A percentile compares a stretch with the other conserved stretches of the same genome.
Evolutionary conservation across 2,888 invertebrate species (phyloP).

Genomic region (Microctonus hyperodae): DNA sequence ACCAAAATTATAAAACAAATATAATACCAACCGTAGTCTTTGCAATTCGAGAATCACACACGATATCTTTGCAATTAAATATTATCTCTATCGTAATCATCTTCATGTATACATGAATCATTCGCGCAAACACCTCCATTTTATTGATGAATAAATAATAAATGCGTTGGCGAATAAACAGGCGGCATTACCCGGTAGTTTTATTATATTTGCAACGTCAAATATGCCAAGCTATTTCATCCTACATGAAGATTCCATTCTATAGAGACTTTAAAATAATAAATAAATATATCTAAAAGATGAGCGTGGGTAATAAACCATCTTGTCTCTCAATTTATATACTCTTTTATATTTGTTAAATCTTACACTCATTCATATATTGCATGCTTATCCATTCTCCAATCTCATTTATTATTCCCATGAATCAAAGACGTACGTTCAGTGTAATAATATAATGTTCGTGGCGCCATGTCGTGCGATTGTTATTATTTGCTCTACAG

Average conservation of each 20-base stretch:
- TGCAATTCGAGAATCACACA: background rate
- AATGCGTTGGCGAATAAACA: conserved; percentile 1
- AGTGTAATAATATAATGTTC: background rate
- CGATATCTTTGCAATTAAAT: background rate
- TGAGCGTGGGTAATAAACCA: conserved; percentile 13
- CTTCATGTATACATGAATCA: conserved; percentile 4
- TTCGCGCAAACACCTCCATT: background rate
- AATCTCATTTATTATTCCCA: conserved; percentile 1
- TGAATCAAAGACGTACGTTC: background rate
- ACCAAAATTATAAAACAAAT: background rate
- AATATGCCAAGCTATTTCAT: background rate
- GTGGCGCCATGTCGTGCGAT: conserved; percentile 52
- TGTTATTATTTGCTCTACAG: conserved; percentile 61
- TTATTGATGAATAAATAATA: background rate
- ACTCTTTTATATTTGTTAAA: background rate
- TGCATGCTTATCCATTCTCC: conserved; percentile 2
- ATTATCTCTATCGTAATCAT: background rate
- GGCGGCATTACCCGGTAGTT: conserved; percentile 2
- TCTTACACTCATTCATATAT: conserved; percentile 5
- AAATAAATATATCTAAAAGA: too few relatives aligned
- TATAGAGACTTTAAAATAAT: conserved; percentile 14
- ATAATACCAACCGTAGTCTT: background rate
- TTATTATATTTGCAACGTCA: background rate
- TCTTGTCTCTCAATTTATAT: conserved; percentile 7
- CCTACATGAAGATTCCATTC: conserved; percentile 8